Evolutionary conservation across 2,888 invertebrate species (phyloP).

Genomic region (Dynastes maya): DNA sequence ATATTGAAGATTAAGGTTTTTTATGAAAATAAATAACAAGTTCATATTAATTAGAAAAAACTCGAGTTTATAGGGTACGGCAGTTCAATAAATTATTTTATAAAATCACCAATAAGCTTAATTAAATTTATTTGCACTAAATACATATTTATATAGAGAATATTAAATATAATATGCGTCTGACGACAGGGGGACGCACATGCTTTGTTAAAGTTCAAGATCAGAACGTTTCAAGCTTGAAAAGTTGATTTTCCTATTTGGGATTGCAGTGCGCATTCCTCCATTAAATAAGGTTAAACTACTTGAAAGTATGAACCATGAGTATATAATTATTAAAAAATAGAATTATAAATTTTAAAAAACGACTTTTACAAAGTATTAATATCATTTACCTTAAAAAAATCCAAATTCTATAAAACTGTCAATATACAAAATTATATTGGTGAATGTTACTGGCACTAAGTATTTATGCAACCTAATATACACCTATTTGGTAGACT

Average conservation of each 20-base stretch:
- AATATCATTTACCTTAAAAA: not conserved
- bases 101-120: not conserved
- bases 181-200: no score
- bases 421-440: not conserved
- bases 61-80: no score
- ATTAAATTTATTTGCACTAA: not conserved
- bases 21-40: no score
- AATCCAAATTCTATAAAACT: not conserved
- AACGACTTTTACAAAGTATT: not conserved
- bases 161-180: no score
- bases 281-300: not conserved
- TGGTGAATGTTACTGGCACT: not conserved
- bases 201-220: constrained; percentile 32
- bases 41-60: no score
- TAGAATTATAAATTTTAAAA: not conserved
- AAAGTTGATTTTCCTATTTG: constrained; percentile 43
- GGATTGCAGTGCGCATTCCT: constrained; percentile 16
- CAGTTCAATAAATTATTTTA: not conserved
- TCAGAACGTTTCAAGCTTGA: constrained; percentile 15
- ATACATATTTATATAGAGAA: not conserved
- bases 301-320: not conserved
- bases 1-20: no score
- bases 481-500: not conserved
- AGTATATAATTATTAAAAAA: not conserved
- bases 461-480: not conserved